phyloP scores from a whole-genome alignment of 2,797 vertebrate genomes.

The Peromyscus aztecus region DNA sequence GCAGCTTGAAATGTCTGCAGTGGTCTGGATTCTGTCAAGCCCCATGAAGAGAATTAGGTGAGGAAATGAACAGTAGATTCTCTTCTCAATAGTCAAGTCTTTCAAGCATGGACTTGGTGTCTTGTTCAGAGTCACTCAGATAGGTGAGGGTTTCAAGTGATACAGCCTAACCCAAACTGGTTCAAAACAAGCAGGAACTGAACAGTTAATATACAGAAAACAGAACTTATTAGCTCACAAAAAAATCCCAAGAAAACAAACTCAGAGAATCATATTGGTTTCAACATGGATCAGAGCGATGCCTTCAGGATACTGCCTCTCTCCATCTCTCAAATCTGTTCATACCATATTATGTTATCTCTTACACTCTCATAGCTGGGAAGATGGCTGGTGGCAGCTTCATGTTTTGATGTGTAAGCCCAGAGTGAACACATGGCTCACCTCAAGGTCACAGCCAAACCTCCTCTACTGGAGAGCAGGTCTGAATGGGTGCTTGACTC shows the following conservation, averaged over 20 bases:
- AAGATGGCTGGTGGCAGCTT: neutral
- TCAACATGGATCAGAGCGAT: neutral
- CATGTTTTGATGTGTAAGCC: neutral
- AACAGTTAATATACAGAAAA: neutral
- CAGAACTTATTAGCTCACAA: neutral
- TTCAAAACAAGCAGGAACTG: neutral
- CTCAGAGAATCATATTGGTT: neutral
- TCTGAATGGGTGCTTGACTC: constrained; percentile 14
- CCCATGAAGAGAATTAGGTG: constrained; percentile 34
- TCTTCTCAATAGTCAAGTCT: neutral
- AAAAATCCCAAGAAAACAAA: neutral
- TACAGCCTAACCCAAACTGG: neutral
- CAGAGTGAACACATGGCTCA: neutral
- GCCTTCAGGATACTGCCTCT: neutral
- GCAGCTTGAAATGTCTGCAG: neutral
- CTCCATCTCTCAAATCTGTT: neutral
- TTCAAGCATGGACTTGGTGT: constrained; percentile 24
- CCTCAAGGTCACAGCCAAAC: neutral
- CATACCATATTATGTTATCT: neutral
- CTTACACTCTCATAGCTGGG: neutral
- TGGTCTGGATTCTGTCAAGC: constrained; percentile 2
- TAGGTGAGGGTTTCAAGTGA: neutral
- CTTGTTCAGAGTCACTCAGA: neutral
- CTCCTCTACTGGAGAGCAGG: neutral
- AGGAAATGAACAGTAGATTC: neutral